These are phyloP conservation scores for Calyptomena viridis DNA, from an alignment of 2,113 vertebrate species.

Conservation along the genomic window DNA sequence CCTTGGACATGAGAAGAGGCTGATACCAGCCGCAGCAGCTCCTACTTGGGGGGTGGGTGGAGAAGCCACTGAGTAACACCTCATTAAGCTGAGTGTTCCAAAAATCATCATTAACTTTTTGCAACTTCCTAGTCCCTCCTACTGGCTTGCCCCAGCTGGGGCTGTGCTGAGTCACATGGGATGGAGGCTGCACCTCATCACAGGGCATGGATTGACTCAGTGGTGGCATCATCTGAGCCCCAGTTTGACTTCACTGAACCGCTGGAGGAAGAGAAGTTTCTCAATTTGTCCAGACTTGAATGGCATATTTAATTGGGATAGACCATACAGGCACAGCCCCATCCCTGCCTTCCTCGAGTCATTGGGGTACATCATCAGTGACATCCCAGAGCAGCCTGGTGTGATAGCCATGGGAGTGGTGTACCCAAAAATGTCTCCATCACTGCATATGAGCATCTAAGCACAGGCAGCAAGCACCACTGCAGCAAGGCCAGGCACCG, in stretches of 20 bases:
- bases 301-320: background rate
- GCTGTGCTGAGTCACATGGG: conserved; percentile 29
- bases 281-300: conserved; percentile 21
- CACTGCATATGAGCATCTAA: fast-evolving
- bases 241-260: background rate
- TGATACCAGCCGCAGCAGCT: background rate
- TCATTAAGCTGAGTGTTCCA: background rate
- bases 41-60: background rate
- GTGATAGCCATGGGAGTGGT: background rate
- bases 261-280: background rate
- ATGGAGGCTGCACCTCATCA: background rate
- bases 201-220: conserved; percentile 5
- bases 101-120: conserved; percentile 11
- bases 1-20: background rate
- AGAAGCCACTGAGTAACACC: conserved; percentile 1
- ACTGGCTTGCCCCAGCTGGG: background rate
- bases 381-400: background rate
- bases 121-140: conserved; percentile 14
- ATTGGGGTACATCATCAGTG: background rate
- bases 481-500: background rate
- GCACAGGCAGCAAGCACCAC: fast-evolving
- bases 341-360: conserved; percentile 24
- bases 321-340: background rate
- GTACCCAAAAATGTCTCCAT: fast-evolving
- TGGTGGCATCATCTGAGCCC: background rate